Evolutionary conservation across 2,113 vertebrate genomes (phyloP).

Genomic region (Pontoporia blainvillei): DNA sequence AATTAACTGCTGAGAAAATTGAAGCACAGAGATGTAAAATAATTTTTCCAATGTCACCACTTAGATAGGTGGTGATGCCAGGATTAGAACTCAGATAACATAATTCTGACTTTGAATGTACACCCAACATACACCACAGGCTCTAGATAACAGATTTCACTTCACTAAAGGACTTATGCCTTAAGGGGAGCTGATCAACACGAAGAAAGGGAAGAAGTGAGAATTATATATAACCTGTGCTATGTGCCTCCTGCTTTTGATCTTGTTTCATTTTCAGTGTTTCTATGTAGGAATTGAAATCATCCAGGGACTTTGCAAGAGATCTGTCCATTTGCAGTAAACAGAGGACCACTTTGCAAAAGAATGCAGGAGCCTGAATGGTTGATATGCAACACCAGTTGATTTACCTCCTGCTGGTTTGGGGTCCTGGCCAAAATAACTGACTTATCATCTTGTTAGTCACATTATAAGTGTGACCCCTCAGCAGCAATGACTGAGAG

Average conservation of each 20-base stretch:
- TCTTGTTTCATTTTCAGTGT: not conserved
- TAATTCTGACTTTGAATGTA: not conserved
- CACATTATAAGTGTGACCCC: not conserved
- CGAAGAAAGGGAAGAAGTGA: not conserved
- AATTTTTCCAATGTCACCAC: not conserved
- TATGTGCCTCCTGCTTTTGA: not conserved
- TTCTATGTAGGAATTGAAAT: not conserved
- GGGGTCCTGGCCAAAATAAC: not conserved
- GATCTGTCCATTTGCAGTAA: not conserved
- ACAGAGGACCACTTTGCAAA: not conserved
- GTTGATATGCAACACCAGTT: not conserved
- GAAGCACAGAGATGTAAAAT: not conserved
- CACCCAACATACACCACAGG: not conserved
- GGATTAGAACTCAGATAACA: not conserved
- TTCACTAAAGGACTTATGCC: not conserved
- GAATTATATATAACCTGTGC: not conserved
- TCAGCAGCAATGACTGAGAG: not conserved
- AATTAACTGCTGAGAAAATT: not conserved
- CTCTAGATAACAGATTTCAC: not conserved
- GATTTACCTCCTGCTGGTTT: not conserved
- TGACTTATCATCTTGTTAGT: not conserved
- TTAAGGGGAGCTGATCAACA: not conserved
- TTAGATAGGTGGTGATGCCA: not conserved
- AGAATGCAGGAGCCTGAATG: not conserved
- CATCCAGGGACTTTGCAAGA: not conserved